Evolutionary conservation across 2,113 vertebrate genomes (phyloP), one percentile per base, ranked within the genome.

Genomic region (Lepus timidus): DNA sequence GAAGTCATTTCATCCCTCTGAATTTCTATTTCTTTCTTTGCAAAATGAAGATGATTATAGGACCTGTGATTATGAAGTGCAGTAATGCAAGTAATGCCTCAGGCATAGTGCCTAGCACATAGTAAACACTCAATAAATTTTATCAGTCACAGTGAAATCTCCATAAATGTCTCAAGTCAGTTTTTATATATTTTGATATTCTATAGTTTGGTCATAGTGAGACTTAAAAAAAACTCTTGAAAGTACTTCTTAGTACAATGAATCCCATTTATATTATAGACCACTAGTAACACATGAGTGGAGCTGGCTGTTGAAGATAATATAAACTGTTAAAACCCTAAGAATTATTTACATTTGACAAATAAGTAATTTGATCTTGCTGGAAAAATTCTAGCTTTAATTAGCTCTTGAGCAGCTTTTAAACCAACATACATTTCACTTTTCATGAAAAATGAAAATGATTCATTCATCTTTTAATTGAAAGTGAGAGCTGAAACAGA

Each of bases 391-490:
- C 33, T 8, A 14, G 51, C 31, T 93, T 95, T 94, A 94, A 97
- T 96, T 44, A 94, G 55, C 70, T 91, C 58, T 89, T 96, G 39
- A 95, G 64, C 44, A 91, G 71, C 23, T 96, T 88, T 23, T 93
- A 93, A 95, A 95, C 20, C n/a, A 96, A 79, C 75, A 85, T 76
- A 85, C 29, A 90, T 91, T 95, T 95, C 13, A 93, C 29, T 88
- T 96, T 95, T 95, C 95, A 94, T 94, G 95, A 95, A 78, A 96
- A 92, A 92, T 91, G 17, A 93, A 95, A 96, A 95, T 95, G 75
- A 88, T 94, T 96, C 68, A 91, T 78, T 94, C 75, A 79, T 70
- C 61, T 96, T 97, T 89, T 91, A 96, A 95, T 95, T 95, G 65
- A 92, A 97, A 95, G 51, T 93, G 82, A 95, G 79, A 93, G 73